Evolutionary conservation across 2,888 invertebrate species (phyloP).

Genomic region (Tricholauxania praeusta): DNA sequence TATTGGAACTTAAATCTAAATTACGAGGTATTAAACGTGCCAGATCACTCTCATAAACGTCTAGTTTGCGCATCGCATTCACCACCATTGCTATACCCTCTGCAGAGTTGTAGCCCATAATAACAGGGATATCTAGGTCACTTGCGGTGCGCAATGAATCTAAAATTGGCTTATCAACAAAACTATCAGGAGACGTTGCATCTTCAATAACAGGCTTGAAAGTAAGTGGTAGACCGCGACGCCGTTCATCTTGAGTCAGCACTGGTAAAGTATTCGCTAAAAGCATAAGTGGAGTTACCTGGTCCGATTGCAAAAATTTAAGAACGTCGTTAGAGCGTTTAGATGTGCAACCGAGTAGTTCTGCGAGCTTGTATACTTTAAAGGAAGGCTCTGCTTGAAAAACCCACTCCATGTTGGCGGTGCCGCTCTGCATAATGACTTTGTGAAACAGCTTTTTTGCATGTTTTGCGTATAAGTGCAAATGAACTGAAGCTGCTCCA

Average conservation of each 20-base stretch:
- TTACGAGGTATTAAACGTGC: slow-evolving; percentile 60
- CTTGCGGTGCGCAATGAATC: slow-evolving; percentile 66
- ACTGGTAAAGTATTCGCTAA: slow-evolving; percentile 47
- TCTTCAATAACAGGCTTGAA: slow-evolving; percentile 63
- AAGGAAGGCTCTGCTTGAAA: slow-evolving; percentile 53
- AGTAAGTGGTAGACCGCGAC: slow-evolving; percentile 57
- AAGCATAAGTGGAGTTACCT: slow-evolving; percentile 49
- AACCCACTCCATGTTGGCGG: slow-evolving; percentile 64
- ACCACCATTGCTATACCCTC: slow-evolving; percentile 69
- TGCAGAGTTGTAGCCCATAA: slow-evolving; percentile 71
- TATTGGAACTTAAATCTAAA: slow-evolving; percentile 50
- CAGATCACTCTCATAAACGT: slow-evolving; percentile 56
- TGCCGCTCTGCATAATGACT: slow-evolving; percentile 65
- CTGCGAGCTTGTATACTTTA: slow-evolving; percentile 57
- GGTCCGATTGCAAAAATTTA: slow-evolving; percentile 53
- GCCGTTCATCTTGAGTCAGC: slow-evolving; percentile 58
- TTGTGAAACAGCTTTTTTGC: slow-evolving; percentile 63
- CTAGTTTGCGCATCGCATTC: slow-evolving; percentile 54
- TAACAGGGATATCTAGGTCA: slow-evolving; percentile 68
- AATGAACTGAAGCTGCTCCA: slow-evolving; percentile 60
- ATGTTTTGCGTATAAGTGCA: slow-evolving; percentile 58
- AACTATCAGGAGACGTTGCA: slow-evolving; percentile 54
- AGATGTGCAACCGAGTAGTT: slow-evolving; percentile 52
- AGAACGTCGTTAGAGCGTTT: slow-evolving; percentile 47
- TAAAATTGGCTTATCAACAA: slow-evolving; percentile 64